Percentiles rank a stretch among this genome's conserved stretches.
Evolutionary conservation across 2,113 vertebrate genomes (phyloP).

Genomic region (Notothenia coriiceps): DNA sequence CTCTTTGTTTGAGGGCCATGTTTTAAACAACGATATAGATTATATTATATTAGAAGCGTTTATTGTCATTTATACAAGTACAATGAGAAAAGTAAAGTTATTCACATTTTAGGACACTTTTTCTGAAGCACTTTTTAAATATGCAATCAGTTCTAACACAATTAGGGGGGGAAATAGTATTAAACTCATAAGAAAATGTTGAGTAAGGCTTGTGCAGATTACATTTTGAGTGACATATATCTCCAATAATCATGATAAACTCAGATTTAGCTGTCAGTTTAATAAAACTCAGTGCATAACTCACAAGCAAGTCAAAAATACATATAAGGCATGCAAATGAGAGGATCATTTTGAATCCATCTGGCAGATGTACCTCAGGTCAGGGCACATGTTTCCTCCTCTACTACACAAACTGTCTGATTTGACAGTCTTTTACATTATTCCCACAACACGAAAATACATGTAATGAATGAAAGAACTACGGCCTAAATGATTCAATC

Average conservation of each 20-base stretch:
- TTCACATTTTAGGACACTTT: no score
- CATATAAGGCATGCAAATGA: background rate
- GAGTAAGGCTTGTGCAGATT: background rate
- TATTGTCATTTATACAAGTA: no score
- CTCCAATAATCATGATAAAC: background rate
- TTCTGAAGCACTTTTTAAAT: no score
- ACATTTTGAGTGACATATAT: background rate
- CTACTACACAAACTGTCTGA: no score
- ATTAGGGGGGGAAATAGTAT: background rate
- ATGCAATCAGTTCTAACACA: background rate
- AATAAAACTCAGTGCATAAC: background rate
- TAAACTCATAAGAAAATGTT: background rate
- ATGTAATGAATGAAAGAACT: slow-evolving; percentile 18
- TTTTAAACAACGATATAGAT: no score
- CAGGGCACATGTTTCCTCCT: no score
- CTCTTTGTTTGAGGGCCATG: background rate
- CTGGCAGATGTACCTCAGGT: no score
- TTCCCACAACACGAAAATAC: background rate
- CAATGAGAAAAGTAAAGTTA: no score
- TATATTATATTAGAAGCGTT: no score
- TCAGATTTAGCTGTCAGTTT: background rate
- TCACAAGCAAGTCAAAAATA: background rate
- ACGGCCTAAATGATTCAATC: background rate
- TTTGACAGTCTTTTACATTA: no score
- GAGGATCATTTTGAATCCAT: no score